A percentile compares a stretch with the other conserved stretches of the same genome.
phyloP scores from a whole-genome alignment of 2,113 vertebrate species.

The Aphelocoma coerulescens region DNA sequence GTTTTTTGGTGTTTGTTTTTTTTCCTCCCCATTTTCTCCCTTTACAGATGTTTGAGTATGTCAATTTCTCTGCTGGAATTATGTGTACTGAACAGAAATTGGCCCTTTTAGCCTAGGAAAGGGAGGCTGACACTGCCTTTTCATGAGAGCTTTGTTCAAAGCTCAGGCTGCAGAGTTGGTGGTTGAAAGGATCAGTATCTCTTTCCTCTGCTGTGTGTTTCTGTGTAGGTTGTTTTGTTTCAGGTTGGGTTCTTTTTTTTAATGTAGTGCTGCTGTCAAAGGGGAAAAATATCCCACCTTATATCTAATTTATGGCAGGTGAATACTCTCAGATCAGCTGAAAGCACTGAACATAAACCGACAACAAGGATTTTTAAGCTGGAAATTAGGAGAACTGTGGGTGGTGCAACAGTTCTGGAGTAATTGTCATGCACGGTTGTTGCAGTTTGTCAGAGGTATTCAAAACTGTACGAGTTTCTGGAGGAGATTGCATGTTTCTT shows the following conservation, averaged over 20 bases:
- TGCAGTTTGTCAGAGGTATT: background rate
- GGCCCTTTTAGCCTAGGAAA: background rate
- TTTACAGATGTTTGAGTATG: background rate
- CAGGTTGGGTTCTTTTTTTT: background rate
- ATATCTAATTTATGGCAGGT: background rate
- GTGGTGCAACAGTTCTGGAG: background rate
- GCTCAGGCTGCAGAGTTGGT: background rate
- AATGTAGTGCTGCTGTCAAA: background rate
- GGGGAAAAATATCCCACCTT: background rate
- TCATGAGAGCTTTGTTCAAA: background rate
- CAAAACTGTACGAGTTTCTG: background rate
- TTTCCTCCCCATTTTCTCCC: background rate
- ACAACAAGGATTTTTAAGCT: background rate
- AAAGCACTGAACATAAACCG: background rate
- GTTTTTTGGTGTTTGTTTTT: background rate
- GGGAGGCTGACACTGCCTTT: rapidly evolving
- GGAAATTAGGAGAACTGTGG: background rate
- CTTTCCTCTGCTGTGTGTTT: background rate
- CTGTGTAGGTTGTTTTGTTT: background rate
- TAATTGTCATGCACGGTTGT: background rate
- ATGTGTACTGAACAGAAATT: background rate
- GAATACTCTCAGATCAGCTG: background rate
- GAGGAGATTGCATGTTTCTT: background rate
- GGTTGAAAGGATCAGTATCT: background rate
- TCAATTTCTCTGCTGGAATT: background rate